Base-by-base conservation (phyloP, 2,797 vertebrate species). In the Naso thynnoides region DNA sequence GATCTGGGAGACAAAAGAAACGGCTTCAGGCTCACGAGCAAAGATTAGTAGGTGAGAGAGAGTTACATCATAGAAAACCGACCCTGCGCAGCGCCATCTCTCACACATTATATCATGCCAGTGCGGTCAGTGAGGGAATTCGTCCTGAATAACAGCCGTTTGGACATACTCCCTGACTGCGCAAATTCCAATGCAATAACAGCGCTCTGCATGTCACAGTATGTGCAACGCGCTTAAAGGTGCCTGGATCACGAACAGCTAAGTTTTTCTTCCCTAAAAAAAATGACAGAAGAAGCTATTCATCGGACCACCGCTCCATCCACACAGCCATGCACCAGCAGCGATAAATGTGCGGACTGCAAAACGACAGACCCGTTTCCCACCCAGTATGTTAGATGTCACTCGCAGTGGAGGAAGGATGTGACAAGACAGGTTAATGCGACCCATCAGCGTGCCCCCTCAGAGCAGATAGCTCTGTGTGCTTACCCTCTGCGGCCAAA, bases 401-500 rank as follows among this genome's bases (percentile, higher is more conserved):
- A 56, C 66, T 59, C 26, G 36, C 52, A 23, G 2, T 8, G 60
- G 21, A 42, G 23, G 36, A 19, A 19, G 9, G 23, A 58, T 66
- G 33, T 36, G 33, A 75, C 67, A 61, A 33, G 31, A 44, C 24
- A 61, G 62, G 48, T 50, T 45, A 53, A 65, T 47, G 83, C 59
- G 80, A 75, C 63, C 76, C 38, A 82, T 29, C 55, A 44, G 65
- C 50, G 78, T 29, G 70, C 33, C 31, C 39, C 10, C 26, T 13
- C 18, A 39, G 45, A 53, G 19, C 76, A 23, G 27, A 42, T 3
- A n/a, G 23, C 29, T 45, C 55, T 60, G 62, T 11, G 73, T 52
- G 73, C 44, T 95, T 92, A 95, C 95, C 95, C 81, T 93, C 88
- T 78, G 85, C 85, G 70, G 95, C 92, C 84, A 81, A 70, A 39